Conservation (phyloP, 1,140 invertebrate species). For the Drosophila parvula region DNA sequence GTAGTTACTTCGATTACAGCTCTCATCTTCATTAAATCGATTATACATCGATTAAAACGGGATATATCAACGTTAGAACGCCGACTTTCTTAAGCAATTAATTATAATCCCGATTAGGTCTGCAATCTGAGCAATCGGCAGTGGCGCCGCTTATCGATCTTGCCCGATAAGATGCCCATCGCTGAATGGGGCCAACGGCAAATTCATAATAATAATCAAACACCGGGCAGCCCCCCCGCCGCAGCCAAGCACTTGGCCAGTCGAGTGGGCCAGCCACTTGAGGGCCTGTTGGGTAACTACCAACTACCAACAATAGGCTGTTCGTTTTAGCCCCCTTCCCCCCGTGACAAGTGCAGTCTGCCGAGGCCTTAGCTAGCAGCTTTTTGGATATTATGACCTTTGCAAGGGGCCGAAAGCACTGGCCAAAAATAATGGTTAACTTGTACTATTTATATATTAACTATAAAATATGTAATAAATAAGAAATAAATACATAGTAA, state of each 20-base stretch:
- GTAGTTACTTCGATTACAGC: not conserved
- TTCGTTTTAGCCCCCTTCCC: not conserved
- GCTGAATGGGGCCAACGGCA: conserved; percentile 18
- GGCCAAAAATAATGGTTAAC: not conserved
- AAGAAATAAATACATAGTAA: too few relatives aligned
- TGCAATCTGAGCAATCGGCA: conserved; percentile 17
- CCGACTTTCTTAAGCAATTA: not conserved
- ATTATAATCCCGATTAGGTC: conserved; percentile 6
- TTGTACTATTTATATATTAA: too few relatives aligned
- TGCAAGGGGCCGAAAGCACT: conserved; percentile 45
- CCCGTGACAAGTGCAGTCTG: conserved; percentile 49
- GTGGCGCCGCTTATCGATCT: conserved; percentile 31
- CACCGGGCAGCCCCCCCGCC: not conserved
- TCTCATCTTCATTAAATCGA: not conserved
- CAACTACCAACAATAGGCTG: conserved; percentile 2
- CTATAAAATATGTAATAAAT: too few relatives aligned
- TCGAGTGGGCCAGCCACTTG: conserved; percentile 35
- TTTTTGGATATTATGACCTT: conserved; percentile 64
- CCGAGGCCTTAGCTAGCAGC: conserved; percentile 7
- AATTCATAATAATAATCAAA: conserved; percentile 31
- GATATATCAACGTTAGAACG: too few relatives aligned
- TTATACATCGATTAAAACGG: not conserved
- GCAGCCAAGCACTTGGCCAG: not conserved
- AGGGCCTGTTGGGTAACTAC: conserved; percentile 31
- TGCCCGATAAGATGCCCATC: conserved; percentile 31